These are phyloP conservation scores for Sylvia atricapilla DNA, from an alignment of 2,113 vertebrate species.

Conservation along the genomic window DNA sequence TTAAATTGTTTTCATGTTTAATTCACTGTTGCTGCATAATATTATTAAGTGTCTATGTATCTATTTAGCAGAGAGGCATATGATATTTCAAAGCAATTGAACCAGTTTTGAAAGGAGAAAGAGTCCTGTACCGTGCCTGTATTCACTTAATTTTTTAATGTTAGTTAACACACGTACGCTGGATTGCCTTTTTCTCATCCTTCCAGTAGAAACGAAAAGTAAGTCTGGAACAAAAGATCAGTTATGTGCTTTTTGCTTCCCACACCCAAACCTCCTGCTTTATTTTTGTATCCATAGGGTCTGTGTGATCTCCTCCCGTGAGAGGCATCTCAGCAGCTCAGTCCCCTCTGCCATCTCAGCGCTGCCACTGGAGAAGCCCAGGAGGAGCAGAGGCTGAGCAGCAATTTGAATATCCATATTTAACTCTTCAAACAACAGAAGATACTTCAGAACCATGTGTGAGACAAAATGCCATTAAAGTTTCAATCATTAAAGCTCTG, in stretches of 20 bases:
- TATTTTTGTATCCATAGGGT: not conserved
- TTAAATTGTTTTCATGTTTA: constrained; percentile 28
- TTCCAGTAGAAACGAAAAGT: constrained; percentile 27
- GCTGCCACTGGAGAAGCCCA: not conserved
- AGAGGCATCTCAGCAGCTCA: not conserved
- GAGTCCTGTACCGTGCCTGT: not conserved
- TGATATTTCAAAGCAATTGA: constrained; percentile 30
- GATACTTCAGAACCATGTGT: constrained; percentile 1
- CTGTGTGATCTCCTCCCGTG: not conserved
- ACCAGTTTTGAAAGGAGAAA: not conserved
- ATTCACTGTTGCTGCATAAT: constrained; percentile 27
- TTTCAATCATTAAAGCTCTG: not conserved
- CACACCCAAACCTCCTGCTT: not conserved
- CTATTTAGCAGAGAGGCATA: not conserved
- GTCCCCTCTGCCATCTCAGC: not conserved
- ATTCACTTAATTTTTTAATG: not conserved
- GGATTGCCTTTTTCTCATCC: not conserved
- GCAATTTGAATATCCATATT: constrained; percentile 24
- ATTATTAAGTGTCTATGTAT: not conserved
- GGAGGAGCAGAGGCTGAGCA: not conserved
- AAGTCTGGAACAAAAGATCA: not conserved
- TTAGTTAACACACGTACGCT: not conserved
- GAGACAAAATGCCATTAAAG: constrained; percentile 27
- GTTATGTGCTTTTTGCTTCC: constrained; percentile 1
- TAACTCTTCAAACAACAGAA: constrained; percentile 34